These are phyloP conservation scores for Rhamphomyia laevipes DNA, from an alignment of 2,888 invertebrate genomes.

Conservation along the genomic window DNA sequence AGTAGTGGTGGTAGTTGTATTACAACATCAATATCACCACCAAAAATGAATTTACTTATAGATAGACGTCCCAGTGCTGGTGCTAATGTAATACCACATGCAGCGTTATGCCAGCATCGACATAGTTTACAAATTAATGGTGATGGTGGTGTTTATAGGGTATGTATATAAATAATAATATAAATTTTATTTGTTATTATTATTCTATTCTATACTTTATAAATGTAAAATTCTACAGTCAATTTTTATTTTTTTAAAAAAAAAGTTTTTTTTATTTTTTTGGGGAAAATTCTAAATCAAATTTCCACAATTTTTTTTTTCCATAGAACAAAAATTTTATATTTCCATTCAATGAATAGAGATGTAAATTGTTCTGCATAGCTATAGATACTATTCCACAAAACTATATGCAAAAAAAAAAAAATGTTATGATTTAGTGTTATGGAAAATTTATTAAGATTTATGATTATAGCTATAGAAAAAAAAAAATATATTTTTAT, in stretches of 20 bases:
- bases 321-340: background rate
- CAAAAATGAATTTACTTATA: slow-evolving; percentile 13
- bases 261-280: too few species aligned
- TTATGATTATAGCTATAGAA: too few species aligned
- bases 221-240: background rate
- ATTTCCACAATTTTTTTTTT: background rate
- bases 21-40: slow-evolving; percentile 13
- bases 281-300: background rate
- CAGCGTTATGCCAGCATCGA: slow-evolving; percentile 18
- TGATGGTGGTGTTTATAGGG: slow-evolving; percentile 13
- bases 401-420: too few species aligned
- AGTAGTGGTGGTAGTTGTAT: too few species aligned
- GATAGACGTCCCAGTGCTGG: slow-evolving; percentile 19
- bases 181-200: background rate
- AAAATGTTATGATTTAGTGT: too few species aligned
- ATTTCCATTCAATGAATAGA: background rate
- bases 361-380: too few species aligned
- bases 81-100: slow-evolving; percentile 19
- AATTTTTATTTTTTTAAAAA: background rate
- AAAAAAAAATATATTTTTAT: too few species aligned
- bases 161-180: slow-evolving; percentile 4
- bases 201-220: background rate
- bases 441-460: too few species aligned
- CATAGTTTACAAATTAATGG: slow-evolving; percentile 19
- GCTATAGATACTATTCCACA: too few species aligned